Evolutionary conservation across 2,888 invertebrate species (phyloP).

Genomic region (Xestia sexstrigata): DNA sequence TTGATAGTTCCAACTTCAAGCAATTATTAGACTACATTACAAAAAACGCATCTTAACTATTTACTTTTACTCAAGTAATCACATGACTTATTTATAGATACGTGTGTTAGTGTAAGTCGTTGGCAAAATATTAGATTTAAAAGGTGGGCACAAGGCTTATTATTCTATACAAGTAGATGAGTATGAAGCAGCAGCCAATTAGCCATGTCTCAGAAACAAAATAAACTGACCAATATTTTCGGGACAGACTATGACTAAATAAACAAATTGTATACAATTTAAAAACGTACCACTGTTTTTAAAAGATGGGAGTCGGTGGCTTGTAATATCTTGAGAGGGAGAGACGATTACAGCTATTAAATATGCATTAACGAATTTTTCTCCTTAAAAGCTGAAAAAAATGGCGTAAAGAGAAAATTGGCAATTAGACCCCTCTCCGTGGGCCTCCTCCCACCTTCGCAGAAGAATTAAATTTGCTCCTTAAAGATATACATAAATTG

Average conservation of each 20-base stretch:
- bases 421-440: slow-evolving; percentile 81
- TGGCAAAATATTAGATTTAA: neutral
- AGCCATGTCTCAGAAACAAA: slow-evolving; percentile 8
- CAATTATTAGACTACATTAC: too few species aligned
- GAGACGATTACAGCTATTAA: slow-evolving; percentile 89
- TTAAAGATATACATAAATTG: slow-evolving; percentile 87
- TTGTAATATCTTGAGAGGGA: slow-evolving; percentile 78
- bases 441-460: slow-evolving; percentile 67
- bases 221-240: slow-evolving; percentile 35
- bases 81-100: too few species aligned
- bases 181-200: neutral
- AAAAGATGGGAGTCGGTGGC: slow-evolving; percentile 72
- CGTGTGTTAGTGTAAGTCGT: neutral
- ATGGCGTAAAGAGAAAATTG: slow-evolving; percentile 90
- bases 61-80: too few species aligned
- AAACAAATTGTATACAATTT: slow-evolving; percentile 58
- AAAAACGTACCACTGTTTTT: slow-evolving; percentile 65
- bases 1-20: too few species aligned
- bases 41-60: too few species aligned
- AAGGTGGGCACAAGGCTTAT: neutral
- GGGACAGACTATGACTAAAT: slow-evolving; percentile 48
- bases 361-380: slow-evolving; percentile 91
- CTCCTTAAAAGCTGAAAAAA: slow-evolving; percentile 89
- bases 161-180: neutral
- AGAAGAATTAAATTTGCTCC: slow-evolving; percentile 85